Evolutionary conservation across 2,888 invertebrate genomes (phyloP), one percentile per base, ranked within the genome.

Genomic region (Cyaniris semiargus): DNA sequence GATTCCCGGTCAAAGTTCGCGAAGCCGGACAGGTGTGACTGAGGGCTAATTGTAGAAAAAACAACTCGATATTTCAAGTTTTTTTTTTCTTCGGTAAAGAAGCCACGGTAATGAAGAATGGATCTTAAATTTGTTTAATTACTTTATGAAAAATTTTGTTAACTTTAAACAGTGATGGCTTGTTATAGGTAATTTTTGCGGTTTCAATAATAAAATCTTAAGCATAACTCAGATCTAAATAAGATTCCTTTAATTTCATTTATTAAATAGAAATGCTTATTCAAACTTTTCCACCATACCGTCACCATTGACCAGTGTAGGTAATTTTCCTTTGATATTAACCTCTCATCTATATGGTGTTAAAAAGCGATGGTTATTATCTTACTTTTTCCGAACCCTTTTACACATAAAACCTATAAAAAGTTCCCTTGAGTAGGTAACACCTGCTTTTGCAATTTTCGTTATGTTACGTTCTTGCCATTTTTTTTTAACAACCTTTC

Each of bases 1-100:
- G 91, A 84, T 91, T 92, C 91, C 85, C 81, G 92, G 93, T 91
- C 93, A 90, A 89, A 92, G 92, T 92, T 92, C 85, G 81, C 83
- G 93, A 93, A 93, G 88, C 93, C 93, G 75, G 80, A 81, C 83
- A 87, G 87, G 88, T 89, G 89, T 89, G 86, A 85, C 84, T 84
- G 84, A 82, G 79, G 84, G 84, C 86, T 92, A 92, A 93, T 92
- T 92, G 88, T 82, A 34, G 85, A 83, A 83, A 83, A 76, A 80
- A 71, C 84, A 79, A 84, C 87, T 86, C 86, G 84, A 80, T 78
- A 81, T 79, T 79, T 76, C 74, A 76, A 78, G 79, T 38, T 81
- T 78, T 76, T 78, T 78, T 78, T 38, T 70, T 44, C 38, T 21
- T 58, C 58, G 66, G 13, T 27, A 60, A 77, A 38, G 38, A 74